phyloP scores from a whole-genome alignment of 2,797 vertebrate species.

The Parotocinclus haroldoi region DNA sequence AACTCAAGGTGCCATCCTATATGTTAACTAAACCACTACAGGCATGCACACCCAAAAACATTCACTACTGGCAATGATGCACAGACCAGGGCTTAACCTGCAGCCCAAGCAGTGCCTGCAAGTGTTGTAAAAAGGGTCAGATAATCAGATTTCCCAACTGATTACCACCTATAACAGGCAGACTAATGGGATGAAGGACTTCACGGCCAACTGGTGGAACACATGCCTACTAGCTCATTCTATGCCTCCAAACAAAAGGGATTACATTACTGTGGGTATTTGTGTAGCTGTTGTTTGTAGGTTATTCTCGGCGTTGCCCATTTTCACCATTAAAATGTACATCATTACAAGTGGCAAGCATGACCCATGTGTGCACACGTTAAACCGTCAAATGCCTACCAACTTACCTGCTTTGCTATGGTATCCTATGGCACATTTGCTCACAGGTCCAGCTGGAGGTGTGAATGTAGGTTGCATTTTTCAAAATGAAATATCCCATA shows the following conservation, averaged over 20 bases:
- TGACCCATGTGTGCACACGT: too few species aligned
- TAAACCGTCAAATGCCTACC: too few species aligned
- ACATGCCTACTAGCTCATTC: constrained; percentile 29
- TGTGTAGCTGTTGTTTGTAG: constrained; percentile 5
- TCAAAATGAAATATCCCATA: too few species aligned
- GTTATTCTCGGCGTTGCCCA: too few species aligned
- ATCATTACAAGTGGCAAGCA: too few species aligned
- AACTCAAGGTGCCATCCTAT: constrained; percentile 23
- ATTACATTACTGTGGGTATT: neutral
- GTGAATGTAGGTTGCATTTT: too few species aligned
- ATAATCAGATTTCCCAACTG: constrained; percentile 35
- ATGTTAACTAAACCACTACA: constrained; percentile 33
- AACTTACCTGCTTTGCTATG: too few species aligned
- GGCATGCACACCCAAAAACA: neutral
- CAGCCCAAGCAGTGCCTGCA: neutral
- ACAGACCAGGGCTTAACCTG: neutral
- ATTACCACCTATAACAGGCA: constrained; percentile 29
- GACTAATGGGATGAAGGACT: constrained; percentile 29
- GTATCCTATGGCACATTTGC: too few species aligned
- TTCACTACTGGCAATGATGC: neutral
- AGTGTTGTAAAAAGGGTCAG: constrained; percentile 21
- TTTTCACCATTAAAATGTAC: too few species aligned
- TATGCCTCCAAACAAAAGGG: constrained; percentile 25
- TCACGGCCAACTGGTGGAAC: constrained; percentile 17
- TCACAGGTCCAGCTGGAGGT: too few species aligned